Percentiles rank a stretch among this genome's conserved stretches.
phyloP scores from a whole-genome alignment of 2,888 invertebrate genomes.

The Latrodectus hesperus region DNA sequence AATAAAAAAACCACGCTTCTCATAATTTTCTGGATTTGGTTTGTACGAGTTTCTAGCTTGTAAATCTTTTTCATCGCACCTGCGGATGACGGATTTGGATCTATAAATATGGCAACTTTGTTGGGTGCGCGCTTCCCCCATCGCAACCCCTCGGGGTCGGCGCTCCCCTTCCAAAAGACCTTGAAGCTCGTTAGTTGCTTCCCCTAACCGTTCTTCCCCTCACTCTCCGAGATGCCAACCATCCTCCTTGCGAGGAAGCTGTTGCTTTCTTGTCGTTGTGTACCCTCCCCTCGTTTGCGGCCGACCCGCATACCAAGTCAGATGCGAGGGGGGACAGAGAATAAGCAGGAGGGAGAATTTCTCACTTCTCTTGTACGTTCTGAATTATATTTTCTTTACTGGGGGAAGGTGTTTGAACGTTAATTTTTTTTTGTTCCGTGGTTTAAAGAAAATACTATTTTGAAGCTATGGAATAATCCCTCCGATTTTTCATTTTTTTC shows the following conservation, averaged over 20 bases:
- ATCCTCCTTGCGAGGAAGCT: background rate
- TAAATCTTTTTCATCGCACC: conserved; percentile 14
- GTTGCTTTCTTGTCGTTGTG: conserved; percentile 8
- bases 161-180: conserved; percentile 61
- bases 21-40: no score
- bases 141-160: conserved; percentile 40
- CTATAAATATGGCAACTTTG: conserved; percentile 29
- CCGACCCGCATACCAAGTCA: conserved; percentile 30
- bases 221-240: background rate
- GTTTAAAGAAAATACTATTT: background rate
- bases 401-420: no score
- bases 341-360: background rate
- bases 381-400: no score
- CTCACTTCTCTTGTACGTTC: background rate
- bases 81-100: conserved; percentile 26
- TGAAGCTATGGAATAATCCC: no score
- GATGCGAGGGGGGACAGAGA: background rate
- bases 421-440: background rate
- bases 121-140: conserved; percentile 2
- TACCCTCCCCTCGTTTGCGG: conserved; percentile 4
- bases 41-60: background rate
- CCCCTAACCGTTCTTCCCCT: conserved; percentile 7
- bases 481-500: no score
- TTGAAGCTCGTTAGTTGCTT: conserved; percentile 58
- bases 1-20: no score